Percentiles rank a stretch among this genome's conserved stretches.
These are phyloP conservation scores for Netelia virgata DNA, from an alignment of 2,888 invertebrate species.

Conservation along the genomic window DNA sequence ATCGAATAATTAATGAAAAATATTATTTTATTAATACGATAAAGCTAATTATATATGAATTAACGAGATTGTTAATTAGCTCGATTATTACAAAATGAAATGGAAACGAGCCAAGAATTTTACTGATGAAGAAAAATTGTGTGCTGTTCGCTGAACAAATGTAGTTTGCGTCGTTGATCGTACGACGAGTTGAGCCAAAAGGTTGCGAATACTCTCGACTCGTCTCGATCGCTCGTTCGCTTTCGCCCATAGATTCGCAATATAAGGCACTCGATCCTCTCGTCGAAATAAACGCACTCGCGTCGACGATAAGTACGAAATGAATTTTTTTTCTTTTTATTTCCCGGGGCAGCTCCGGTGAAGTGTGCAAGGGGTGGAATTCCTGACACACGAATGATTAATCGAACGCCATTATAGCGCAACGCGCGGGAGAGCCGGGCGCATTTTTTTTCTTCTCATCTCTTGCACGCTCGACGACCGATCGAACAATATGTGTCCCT, in stretches of 20 bases:
- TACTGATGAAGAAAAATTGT: no score
- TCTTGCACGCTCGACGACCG: slow-evolving; percentile 7
- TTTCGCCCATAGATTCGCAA: slow-evolving; percentile 10
- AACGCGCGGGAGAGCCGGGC: slow-evolving; percentile 36
- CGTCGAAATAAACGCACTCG: slow-evolving; percentile 36
- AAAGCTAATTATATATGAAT: no score
- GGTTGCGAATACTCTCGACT: slow-evolving; percentile 1
- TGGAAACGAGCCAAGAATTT: no score
- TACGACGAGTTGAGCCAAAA: no score
- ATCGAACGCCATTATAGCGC: slow-evolving; percentile 48
- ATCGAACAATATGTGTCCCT: slow-evolving; percentile 49
- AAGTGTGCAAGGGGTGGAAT: slow-evolving; percentile 24
- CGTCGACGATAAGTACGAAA: slow-evolving; percentile 37
- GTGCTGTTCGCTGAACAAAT: no score
- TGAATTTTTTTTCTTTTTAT: slow-evolving; percentile 37
- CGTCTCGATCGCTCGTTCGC: slow-evolving; percentile 13
- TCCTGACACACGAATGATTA: slow-evolving; percentile 59
- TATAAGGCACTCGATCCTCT: slow-evolving; percentile 28
- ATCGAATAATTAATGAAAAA: no score
- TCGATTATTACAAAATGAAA: no score
- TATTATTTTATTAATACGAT: no score
- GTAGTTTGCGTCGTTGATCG: no score
- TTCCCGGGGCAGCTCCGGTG: neutral
- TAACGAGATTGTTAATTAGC: no score
- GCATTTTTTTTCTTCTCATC: slow-evolving; percentile 18